Percentiles rank a stretch among this genome's conserved stretches.
These are phyloP conservation scores for Adineta ricciae DNA, from an alignment of 2,888 invertebrate species.

Conservation along the genomic window DNA sequence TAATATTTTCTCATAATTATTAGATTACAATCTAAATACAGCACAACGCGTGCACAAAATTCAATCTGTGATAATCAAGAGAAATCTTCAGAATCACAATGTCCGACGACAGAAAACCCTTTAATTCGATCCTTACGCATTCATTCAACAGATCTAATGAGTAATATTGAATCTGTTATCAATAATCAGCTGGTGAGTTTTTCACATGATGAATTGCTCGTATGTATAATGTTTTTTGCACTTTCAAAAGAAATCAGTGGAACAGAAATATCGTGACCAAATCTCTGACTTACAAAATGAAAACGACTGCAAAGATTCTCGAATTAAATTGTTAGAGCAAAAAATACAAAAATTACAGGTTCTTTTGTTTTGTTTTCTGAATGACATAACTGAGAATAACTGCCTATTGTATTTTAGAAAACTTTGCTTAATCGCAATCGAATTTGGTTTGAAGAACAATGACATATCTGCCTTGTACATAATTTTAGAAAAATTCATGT, in stretches of 20 bases:
- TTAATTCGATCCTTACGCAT: neutral
- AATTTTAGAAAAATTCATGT: neutral
- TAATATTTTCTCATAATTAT: neutral
- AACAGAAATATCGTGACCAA: neutral
- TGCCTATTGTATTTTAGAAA: neutral
- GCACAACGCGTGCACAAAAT: neutral
- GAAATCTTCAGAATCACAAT: neutral
- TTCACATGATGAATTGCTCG: neutral
- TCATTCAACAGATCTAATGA: neutral
- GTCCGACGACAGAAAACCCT: neutral
- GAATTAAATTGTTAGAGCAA: constrained; percentile 15
- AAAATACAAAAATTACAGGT: constrained; percentile 2
- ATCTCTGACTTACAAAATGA: neutral
- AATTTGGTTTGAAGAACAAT: constrained; percentile 4
- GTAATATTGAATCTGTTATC: neutral
- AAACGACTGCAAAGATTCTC: neutral
- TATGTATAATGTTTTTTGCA: neutral
- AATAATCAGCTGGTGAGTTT: neutral
- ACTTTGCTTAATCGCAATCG: neutral
- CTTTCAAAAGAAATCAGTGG: neutral
- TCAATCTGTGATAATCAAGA: neutral
- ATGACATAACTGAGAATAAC: neutral
- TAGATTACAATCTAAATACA: neutral
- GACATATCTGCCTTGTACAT: neutral
- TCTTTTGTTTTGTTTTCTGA: neutral